Evolutionary conservation across 2,888 invertebrate species (phyloP).

Genomic region (Cheiracanthium punctorium): DNA sequence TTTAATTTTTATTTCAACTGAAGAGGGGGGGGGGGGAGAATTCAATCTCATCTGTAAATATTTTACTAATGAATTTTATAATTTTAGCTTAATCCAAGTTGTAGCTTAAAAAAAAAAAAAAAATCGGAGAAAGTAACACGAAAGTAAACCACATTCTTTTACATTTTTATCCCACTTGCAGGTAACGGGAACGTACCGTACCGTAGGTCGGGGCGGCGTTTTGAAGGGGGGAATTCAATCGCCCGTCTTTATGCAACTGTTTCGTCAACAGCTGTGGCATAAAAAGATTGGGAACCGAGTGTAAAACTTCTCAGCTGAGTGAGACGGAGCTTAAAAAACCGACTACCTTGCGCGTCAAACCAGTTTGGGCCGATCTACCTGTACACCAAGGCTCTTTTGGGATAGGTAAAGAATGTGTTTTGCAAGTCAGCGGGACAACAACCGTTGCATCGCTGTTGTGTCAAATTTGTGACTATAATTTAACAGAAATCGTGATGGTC

Average conservation of each 20-base stretch:
- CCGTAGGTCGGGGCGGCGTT: background rate
- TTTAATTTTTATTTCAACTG: too few relatives aligned
- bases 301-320: slow-evolving; percentile 50
- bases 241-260: background rate
- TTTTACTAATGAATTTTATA: too few relatives aligned
- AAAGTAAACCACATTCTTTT: too few relatives aligned
- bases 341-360: slow-evolving; percentile 49
- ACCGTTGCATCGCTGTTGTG: slow-evolving; percentile 19
- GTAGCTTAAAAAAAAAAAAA: too few relatives aligned
- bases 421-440: slow-evolving; percentile 47
- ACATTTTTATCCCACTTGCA: too few relatives aligned
- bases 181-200: too few relatives aligned
- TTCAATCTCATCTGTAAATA: too few relatives aligned
- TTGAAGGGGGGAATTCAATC: background rate
- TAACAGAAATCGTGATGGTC: slow-evolving; percentile 28
- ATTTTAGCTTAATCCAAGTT: too few relatives aligned
- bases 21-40: too few relatives aligned
- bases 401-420: slow-evolving; percentile 52
- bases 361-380: slow-evolving; percentile 65
- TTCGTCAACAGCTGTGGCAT: slow-evolving; percentile 37
- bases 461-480: background rate
- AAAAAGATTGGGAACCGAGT: background rate
- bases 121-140: too few relatives aligned
- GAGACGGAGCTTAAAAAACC: slow-evolving; percentile 22
- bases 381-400: slow-evolving; percentile 59